Evolutionary conservation across 1,140 invertebrate species (phyloP), one percentile per base, ranked within the genome.

Genomic region (Drosophila novamexicana): DNA sequence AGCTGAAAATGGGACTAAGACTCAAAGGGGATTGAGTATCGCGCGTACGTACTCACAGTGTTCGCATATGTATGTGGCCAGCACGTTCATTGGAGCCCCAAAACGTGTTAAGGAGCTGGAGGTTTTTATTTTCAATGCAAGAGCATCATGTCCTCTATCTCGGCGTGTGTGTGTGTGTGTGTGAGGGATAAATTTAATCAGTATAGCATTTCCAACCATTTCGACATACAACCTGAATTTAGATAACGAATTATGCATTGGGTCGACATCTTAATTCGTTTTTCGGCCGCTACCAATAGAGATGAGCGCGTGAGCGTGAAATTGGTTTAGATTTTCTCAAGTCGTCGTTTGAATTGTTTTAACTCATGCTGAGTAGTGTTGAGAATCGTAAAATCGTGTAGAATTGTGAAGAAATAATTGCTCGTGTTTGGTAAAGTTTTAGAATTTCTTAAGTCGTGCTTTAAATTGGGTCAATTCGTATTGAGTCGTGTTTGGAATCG

Each of bases 231-330:
- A 88, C 80, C 84, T 88, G 84, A 88, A 89, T 88, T 81, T 89
- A 88, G 84, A 88, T 88, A 88, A 89, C 84, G 79, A 88, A 88
- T 89, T 88, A 88, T 88, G 84, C 82, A 79, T 69, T 72, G 63
- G 59, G 67, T 5, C 42, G 22, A 44, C 42, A n/a, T 45, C 42
- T 39, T 45, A 39, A 59, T 59, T 47, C 42, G 42, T 45, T 37
- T 59, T 34, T 9, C 29, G 39, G 22, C 6, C 32, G 22, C 14
- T 53, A 59, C 62, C 47, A 40, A 4, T 47, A 7, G 32, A 36
- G 57, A 59, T 59, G 57, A 3, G 42, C n/a, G 32, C 57, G 57
- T 59, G 42, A 16, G 22, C n/a, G 9, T 14, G 4, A 29, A 29
- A 29, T 29, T 29, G 22, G 5, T 29, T 29, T 5, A 5, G 22